Percentiles rank a stretch among this genome's conserved stretches.
Evolutionary conservation across 1,140 invertebrate species (phyloP).

Genomic region (Venturia canescens): DNA sequence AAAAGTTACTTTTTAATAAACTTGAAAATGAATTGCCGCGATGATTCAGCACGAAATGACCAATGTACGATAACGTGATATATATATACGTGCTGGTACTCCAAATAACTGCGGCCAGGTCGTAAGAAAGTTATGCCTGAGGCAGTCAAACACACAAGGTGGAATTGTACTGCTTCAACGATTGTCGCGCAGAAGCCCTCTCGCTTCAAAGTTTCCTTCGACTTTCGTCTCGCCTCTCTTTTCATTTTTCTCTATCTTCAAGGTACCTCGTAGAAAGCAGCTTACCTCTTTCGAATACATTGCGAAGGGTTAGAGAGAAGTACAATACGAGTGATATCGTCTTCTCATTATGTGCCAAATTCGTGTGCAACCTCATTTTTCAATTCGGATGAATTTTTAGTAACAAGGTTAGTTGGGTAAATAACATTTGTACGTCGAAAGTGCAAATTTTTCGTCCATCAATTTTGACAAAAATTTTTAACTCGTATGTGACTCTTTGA

Average conservation of each 20-base stretch:
- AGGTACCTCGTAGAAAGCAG: constrained; percentile 7
- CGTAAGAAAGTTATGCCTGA: constrained; percentile 46
- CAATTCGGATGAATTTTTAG: no score
- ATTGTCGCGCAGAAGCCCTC: constrained; percentile 1
- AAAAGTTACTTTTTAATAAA: no score
- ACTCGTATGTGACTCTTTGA: no score
- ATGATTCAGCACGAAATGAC: not conserved
- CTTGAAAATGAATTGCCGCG: not conserved
- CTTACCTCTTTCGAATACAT: not conserved
- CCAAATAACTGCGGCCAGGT: constrained; percentile 16
- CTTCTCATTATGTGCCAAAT: no score
- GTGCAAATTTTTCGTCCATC: no score
- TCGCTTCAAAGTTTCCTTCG: constrained; percentile 11
- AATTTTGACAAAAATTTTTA: no score
- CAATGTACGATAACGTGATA: not conserved
- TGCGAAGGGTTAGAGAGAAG: not conserved
- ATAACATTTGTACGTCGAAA: no score
- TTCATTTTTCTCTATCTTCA: not conserved
- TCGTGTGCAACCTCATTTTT: no score
- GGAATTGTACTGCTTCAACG: not conserved
- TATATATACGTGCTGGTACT: not conserved
- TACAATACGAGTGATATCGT: not conserved
- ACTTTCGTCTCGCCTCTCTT: not conserved
- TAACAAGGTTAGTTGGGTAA: constrained; percentile 11
- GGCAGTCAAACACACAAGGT: constrained; percentile 44